Evolutionary conservation across 2,797 vertebrate species (phyloP).

Genomic region (Brachymystax lenok): DNA sequence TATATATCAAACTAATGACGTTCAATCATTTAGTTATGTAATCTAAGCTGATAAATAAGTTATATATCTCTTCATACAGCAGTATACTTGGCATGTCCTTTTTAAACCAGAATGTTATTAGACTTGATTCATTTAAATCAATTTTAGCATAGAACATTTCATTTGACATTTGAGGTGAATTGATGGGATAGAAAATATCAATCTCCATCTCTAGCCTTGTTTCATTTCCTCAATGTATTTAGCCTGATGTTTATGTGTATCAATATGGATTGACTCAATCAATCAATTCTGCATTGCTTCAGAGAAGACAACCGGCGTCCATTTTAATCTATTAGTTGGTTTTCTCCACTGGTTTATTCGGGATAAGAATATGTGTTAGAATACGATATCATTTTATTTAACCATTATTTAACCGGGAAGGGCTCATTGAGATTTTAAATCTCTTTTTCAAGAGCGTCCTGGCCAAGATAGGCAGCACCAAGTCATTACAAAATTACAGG

Average conservation of each 20-base stretch:
- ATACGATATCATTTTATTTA: not conserved
- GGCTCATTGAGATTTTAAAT: no score
- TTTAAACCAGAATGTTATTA: not conserved
- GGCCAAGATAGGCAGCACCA: no score
- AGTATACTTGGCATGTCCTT: not conserved
- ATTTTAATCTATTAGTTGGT: not conserved
- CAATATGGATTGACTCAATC: not conserved
- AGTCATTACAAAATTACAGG: no score
- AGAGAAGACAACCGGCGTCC: not conserved
- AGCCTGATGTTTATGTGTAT: not conserved
- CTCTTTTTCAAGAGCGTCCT: no score
- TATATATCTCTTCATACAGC: not conserved
- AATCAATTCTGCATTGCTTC: not conserved
- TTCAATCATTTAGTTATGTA: not conserved
- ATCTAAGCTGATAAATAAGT: not conserved
- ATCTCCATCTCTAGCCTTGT: not conserved
- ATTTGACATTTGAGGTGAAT: not conserved
- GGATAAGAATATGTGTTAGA: not conserved
- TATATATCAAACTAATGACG: not conserved
- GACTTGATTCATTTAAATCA: not conserved
- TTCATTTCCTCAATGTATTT: not conserved
- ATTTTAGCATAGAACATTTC: not conserved
- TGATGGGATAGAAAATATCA: not conserved
- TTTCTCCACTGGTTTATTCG: not conserved
- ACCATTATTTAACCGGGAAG: no score